Evolutionary conservation across 2,113 vertebrate genomes (phyloP).

Genomic region (Ibidorhyncha struthersii): DNA sequence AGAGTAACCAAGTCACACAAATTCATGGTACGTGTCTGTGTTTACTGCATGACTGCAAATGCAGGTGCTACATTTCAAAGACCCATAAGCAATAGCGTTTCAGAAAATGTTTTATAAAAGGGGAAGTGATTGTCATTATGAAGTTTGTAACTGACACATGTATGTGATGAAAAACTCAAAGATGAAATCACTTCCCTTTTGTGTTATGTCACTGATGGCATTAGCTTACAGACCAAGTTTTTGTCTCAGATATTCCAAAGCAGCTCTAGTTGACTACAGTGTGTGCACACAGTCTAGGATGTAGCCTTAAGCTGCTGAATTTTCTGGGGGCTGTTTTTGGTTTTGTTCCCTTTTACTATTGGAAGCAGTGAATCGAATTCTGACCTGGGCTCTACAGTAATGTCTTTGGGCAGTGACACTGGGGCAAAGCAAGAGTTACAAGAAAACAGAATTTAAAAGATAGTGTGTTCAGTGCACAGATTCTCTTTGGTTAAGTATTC

Average conservation of each 20-base stretch:
- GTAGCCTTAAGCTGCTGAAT: constrained; percentile 16
- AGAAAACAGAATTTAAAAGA: not conserved
- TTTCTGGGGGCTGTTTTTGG: not conserved
- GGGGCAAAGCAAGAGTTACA: not conserved
- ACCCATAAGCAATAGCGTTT: not conserved
- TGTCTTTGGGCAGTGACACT: not conserved
- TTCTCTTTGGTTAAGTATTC: constrained; percentile 4
- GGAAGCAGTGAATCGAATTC: not conserved
- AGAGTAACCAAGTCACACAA: not conserved
- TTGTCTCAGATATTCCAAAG: not conserved
- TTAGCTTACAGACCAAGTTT: not conserved
- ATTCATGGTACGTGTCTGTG: not conserved
- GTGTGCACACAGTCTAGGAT: not conserved
- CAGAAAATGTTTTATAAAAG: not conserved
- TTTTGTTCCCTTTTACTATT: constrained; percentile 11
- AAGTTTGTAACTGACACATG: not conserved
- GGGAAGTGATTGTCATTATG: not conserved
- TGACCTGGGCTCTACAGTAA: not conserved
- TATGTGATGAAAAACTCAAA: constrained; percentile 1
- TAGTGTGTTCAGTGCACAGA: not conserved
- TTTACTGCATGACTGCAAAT: not conserved
- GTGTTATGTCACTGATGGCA: not conserved
- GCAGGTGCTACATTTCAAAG: not conserved
- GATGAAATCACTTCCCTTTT: not conserved
- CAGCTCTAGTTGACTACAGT: not conserved